Evolutionary conservation across 2,113 vertebrate genomes (phyloP).

Genomic region (Shinisaurus crocodilurus): DNA sequence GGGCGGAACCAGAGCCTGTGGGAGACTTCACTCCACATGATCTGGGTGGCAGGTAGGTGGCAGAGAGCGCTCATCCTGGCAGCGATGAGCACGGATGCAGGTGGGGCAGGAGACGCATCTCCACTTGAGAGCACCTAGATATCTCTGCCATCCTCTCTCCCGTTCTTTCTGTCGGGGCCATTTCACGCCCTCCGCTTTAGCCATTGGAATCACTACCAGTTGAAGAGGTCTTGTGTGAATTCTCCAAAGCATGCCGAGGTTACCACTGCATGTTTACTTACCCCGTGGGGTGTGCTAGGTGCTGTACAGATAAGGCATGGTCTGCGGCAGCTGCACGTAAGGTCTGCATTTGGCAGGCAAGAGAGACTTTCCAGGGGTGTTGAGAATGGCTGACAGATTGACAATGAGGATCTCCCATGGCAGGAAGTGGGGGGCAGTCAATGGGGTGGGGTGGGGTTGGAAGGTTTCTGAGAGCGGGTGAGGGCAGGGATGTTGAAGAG

Average conservation of each 20-base stretch:
- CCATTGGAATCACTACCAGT: neutral
- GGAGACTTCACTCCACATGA: conserved; percentile 90
- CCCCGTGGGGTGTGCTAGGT: neutral
- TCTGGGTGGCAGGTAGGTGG: conserved; percentile 90
- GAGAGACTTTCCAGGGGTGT: too few relatives aligned
- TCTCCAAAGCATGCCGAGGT: neutral
- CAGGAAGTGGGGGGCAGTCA: too few relatives aligned
- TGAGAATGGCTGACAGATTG: too few relatives aligned
- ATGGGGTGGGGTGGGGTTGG: too few relatives aligned
- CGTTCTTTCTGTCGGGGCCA: neutral
- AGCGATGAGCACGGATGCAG: neutral
- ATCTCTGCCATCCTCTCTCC: too few relatives aligned
- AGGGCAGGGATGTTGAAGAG: too few relatives aligned
- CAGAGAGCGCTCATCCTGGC: neutral
- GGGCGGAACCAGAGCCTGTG: conserved; percentile 84
- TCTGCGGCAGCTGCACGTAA: too few relatives aligned
- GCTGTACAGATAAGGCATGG: neutral
- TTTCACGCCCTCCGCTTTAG: neutral
- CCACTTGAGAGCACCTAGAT: too few relatives aligned
- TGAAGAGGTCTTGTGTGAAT: neutral
- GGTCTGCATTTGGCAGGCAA: too few relatives aligned
- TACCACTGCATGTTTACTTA: neutral
- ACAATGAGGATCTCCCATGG: too few relatives aligned
- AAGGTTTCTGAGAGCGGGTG: too few relatives aligned
- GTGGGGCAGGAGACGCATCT: neutral